Percentiles rank a stretch among this genome's conserved stretches.
These are phyloP conservation scores for Spisula subtruncata DNA, from an alignment of 2,888 invertebrate genomes.

Conservation along the genomic window DNA sequence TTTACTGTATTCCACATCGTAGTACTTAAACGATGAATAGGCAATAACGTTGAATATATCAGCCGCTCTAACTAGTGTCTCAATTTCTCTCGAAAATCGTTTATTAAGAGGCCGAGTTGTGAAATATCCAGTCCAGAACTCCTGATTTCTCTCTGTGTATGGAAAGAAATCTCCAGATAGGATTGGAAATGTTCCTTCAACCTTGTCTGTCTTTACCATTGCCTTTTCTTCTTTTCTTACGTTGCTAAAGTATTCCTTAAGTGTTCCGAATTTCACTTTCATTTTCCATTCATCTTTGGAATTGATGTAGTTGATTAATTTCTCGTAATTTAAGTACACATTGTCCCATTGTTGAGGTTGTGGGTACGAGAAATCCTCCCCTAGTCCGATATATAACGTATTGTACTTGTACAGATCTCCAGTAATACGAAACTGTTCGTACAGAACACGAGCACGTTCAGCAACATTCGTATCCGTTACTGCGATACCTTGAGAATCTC, in stretches of 20 bases:
- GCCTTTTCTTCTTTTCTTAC: conserved; percentile 91
- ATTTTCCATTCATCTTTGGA: conserved; percentile 90
- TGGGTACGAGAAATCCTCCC: conserved; percentile 98
- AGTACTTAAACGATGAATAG: conserved; percentile 67
- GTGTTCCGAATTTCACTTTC: conserved; percentile 92
- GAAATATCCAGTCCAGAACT: conserved; percentile 99
- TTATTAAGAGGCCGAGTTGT: conserved; percentile 93
- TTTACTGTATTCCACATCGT: conserved; percentile 42
- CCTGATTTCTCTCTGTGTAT: conserved; percentile 94
- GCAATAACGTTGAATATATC: conserved; percentile 84
- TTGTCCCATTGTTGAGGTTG: conserved; percentile 96
- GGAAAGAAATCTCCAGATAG: conserved; percentile 98
- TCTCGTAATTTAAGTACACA: conserved; percentile 96
- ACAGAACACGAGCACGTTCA: conserved; percentile 93
- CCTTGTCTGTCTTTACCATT: conserved; percentile 88
- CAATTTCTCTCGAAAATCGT: conserved; percentile 90
- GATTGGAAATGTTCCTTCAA: conserved; percentile 89
- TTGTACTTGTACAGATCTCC: conserved; percentile 97
- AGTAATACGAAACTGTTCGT: conserved; percentile 96
- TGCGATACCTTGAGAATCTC: conserved; percentile 95
- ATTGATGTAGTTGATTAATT: conserved; percentile 96
- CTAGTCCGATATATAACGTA: conserved; percentile 96
- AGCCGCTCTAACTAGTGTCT: conserved; percentile 84
- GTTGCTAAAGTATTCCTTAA: conserved; percentile 95
- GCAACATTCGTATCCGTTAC: conserved; percentile 95